Base-by-base conservation (phyloP, 92 coral and sea anemone species). In the Porites evermanni region DNA sequence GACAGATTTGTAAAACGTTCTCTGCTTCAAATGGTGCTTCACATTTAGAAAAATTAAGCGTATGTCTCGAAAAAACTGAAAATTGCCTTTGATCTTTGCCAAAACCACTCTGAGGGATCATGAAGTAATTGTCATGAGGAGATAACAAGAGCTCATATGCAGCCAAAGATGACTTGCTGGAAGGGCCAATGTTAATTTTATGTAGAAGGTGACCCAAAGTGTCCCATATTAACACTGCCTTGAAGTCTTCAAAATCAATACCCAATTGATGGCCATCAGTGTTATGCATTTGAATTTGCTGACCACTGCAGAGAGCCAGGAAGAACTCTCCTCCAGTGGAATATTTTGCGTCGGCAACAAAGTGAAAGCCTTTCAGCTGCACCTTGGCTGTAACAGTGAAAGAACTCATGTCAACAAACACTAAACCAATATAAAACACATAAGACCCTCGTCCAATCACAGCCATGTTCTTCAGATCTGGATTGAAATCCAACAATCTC, bases 341-440 rank as follows among this genome's bases (percentile, higher is more conserved):
- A 70, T 81, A 81, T 81, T 70, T 81, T 7, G 86, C 86, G 26
- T 81, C 86, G 23, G 86, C 77, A 23, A 81, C 86, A 81, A 44
- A 81, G 59, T 81, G 77, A 47, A 53, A 81, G 0, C 86, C 86
- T 58, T 81, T 81, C 8, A 81, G 78, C 59, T 81, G 69, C 1
- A 50, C 61, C 56, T 81, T 56, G 4, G 68, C 78, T 3, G 18
- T 32, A 16, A 70, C 86, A 38, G 56, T 54, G 11, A 70, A 29
- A 2, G 86, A 81, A 32, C 38, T 53, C 78, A 81, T 2, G 32
- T 70, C 78, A 23, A 81, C n/a, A 29, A 81, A 70, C 6, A 70
- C 86, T 59, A 81, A 20, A 58, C 86, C 86, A n/a, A 81, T n/a
- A 60, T 56, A 56, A 56, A 81, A 81, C 54, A 70, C 78, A 26